phyloP scores from a whole-genome alignment of 1,140 invertebrate species.

The Planococcus citri region DNA sequence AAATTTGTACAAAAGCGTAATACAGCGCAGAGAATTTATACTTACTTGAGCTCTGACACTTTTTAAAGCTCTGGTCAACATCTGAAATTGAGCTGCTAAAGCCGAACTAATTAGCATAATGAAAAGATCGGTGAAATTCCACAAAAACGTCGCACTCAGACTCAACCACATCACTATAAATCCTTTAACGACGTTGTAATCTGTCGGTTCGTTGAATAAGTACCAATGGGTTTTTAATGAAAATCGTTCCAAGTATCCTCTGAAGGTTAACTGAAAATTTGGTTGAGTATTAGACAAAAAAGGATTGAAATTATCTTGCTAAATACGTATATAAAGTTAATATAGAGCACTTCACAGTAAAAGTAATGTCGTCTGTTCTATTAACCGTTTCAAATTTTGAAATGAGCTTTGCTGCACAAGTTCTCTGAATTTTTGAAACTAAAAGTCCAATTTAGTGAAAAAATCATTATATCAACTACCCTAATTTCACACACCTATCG shows the following conservation, averaged over 20 bases:
- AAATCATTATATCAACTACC: no score
- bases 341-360: no score
- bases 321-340: no score
- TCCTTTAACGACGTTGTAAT: slow-evolving; percentile 27
- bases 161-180: slow-evolving; percentile 28
- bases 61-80: slow-evolving; percentile 25
- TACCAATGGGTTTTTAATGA: slow-evolving; percentile 31
- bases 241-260: slow-evolving; percentile 32
- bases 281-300: not conserved
- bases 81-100: slow-evolving; percentile 27
- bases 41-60: slow-evolving; percentile 25
- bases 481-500: no score
- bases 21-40: not conserved
- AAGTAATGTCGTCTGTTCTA: not conserved
- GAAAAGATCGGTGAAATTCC: slow-evolving; percentile 53
- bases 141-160: slow-evolving; percentile 49
- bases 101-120: slow-evolving; percentile 42
- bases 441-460: no score
- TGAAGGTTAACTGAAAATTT: slow-evolving; percentile 34
- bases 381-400: no score
- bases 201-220: slow-evolving; percentile 25
- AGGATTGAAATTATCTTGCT: not conserved
- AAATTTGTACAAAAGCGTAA: no score
- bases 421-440: no score
- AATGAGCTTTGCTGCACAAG: no score